Evolutionary conservation across 2,888 invertebrate species (phyloP).

Genomic region (Quadroppia sp.): DNA sequence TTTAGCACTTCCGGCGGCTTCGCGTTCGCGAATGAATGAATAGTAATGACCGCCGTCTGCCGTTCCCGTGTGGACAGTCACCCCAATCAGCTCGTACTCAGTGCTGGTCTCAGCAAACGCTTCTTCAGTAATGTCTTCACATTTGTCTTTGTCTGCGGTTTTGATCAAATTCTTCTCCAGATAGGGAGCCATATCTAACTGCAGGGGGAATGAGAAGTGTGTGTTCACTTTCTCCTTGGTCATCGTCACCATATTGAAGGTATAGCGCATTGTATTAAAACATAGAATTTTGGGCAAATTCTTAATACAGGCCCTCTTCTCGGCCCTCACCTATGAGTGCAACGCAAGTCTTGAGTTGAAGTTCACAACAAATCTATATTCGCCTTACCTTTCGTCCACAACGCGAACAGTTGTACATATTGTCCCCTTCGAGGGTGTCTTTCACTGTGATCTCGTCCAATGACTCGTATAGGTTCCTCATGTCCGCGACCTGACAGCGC

Average conservation of each 20-base stretch:
- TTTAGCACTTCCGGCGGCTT: constrained; percentile 67
- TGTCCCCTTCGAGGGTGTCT: constrained; percentile 92
- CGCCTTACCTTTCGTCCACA: constrained; percentile 78
- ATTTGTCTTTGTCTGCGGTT: constrained; percentile 37
- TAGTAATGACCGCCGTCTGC: constrained; percentile 97
- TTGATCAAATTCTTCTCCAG: constrained; percentile 81
- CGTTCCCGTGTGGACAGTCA: constrained; percentile 96
- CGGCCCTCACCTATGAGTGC: constrained; percentile 68
- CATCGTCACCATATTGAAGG: constrained; percentile 97
- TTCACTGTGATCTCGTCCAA: constrained; percentile 95
- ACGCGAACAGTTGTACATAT: constrained; percentile 95
- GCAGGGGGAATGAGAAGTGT: constrained; percentile 89
- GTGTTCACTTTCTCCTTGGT: constrained; percentile 95
- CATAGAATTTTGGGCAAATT: constrained; percentile 86
- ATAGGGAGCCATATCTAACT: constrained; percentile 89
- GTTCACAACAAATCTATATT: background rate
- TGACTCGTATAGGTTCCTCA: constrained; percentile 84
- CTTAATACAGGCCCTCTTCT: constrained; percentile 90
- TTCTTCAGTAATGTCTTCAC: too few species aligned
- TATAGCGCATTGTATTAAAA: constrained; percentile 95
- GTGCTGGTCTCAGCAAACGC: constrained; percentile 50
- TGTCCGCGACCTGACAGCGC: constrained; percentile 91
- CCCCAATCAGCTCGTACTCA: constrained; percentile 76
- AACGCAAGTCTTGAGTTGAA: background rate
- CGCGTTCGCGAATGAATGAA: constrained; percentile 83